phyloP scores from a whole-genome alignment of 2,113 vertebrate genomes.

The Xerus inauris region DNA sequence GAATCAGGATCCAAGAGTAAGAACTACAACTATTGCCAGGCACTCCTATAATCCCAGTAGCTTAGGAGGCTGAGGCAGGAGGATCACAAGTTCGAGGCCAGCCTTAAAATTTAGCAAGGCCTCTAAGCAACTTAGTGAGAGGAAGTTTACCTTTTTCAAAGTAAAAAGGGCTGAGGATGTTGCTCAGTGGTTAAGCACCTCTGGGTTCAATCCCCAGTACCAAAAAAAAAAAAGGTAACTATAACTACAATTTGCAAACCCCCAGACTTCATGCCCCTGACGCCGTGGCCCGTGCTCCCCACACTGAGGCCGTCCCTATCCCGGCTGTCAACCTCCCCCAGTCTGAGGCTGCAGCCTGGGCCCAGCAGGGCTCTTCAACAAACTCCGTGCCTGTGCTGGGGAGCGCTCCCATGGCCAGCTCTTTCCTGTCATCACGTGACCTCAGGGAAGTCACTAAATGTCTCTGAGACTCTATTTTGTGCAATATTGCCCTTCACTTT shows the following conservation, averaged over 20 bases:
- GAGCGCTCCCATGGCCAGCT: no score
- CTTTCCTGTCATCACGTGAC: neutral
- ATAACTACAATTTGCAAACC: neutral
- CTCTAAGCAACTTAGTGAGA: no score
- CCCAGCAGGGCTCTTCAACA: neutral
- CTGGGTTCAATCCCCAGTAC: no score
- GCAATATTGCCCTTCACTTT: neutral
- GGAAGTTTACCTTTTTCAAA: no score
- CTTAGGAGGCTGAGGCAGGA: no score
- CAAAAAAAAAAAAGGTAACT: neutral
- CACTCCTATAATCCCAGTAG: no score
- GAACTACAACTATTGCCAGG: no score
- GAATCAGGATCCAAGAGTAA: neutral
- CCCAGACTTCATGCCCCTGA: neutral
- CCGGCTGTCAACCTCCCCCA: neutral
- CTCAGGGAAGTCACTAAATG: no score
- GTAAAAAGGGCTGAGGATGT: no score
- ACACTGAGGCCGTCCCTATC: accelerated
- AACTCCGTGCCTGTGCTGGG: neutral
- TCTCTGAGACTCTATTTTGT: neutral
- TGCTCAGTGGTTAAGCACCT: no score
- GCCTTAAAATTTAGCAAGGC: no score
- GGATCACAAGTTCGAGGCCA: no score
- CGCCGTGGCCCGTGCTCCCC: neutral
- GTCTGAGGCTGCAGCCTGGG: neutral